Conservation (phyloP, 1,140 invertebrate species). For the Drosophila parvula region DNA sequence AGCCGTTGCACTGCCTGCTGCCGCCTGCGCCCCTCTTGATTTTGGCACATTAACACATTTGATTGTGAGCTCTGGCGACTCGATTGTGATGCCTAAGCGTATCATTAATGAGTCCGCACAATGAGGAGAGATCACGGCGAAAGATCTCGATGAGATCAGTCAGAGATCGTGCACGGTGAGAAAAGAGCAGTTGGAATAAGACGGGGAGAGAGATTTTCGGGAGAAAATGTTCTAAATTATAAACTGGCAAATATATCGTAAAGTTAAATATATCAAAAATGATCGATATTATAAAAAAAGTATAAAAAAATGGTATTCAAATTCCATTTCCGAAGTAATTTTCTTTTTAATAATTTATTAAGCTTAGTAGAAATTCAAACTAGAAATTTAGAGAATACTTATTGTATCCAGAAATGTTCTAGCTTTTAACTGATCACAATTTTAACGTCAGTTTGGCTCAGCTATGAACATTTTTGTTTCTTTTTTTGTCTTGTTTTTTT, state of each 20-base stretch:
- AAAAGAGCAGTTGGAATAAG: not conserved
- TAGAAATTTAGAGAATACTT: too few relatives aligned
- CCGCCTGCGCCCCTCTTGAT: slow-evolving; percentile 34
- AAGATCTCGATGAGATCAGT: slow-evolving; percentile 2
- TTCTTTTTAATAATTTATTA: too few relatives aligned
- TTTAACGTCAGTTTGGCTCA: too few relatives aligned
- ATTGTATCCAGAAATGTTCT: too few relatives aligned
- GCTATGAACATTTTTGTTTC: too few relatives aligned
- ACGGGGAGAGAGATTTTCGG: not conserved
- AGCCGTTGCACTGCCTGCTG: slow-evolving; percentile 36
- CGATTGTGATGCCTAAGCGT: slow-evolving; percentile 51
- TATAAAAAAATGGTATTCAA: too few relatives aligned
- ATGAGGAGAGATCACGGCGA: slow-evolving; percentile 10
- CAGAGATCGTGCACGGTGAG: not conserved
- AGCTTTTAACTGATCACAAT: too few relatives aligned
- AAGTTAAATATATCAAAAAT: too few relatives aligned
- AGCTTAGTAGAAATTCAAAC: too few relatives aligned
- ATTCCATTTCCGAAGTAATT: too few relatives aligned
- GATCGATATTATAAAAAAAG: too few relatives aligned
- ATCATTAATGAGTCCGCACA: slow-evolving; percentile 63
- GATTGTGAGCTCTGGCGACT: slow-evolving; percentile 24
- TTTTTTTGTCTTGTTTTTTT: too few relatives aligned
- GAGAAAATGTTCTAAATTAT: not conserved
- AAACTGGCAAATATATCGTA: not conserved
- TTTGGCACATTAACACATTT: slow-evolving; percentile 78